Base-by-base conservation (phyloP, 1,140 invertebrate genomes). In the Drosophila athabasca region DNA sequence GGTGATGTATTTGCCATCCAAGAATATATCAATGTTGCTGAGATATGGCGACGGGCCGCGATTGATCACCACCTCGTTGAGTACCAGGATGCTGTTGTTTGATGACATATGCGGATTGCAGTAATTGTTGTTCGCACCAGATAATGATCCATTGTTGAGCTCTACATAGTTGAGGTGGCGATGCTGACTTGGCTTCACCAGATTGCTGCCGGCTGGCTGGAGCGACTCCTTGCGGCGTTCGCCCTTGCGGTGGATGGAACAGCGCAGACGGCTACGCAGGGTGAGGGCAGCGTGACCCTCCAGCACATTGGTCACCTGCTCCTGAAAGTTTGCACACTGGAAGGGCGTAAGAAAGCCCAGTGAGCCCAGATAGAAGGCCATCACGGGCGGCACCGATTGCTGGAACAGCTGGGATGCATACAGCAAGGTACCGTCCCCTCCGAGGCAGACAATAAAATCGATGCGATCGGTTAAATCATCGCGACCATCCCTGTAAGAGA, bases 1-100 rank as follows among this genome's bases (percentile, higher is more conserved):
- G 2, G 98, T 99, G 39, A 99, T 97, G 71, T 97, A 95, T 90
- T 98, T 98, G 43, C 97, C 97, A 83, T 99, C 98, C 62, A 99
- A 94, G 92, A 97, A 99, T 35, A 99, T 93, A 92, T 99, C 97
- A 69, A 99, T 96, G 83, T 99, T 98, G 49, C 97, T 98, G 0
- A 99, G 93, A 90, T 98, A 99, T 0, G 98, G 97, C 8, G 97
- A 98, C 2, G 97, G 97, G 7, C 98, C 98, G 8, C 98, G 93
- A 92, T 99, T 98, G 7, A 99, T 95, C 1, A 99, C 98, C 29
- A 99, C 97, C 92, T 99, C 98, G 92, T 99, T 99, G 1, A 99
- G 92, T n/a, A 97, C 97, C 71, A 91, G 50, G 55, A 91, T 91
- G 76, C 87, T 91, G 48, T 83, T 80, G 44, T 79, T 74, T 0